A percentile compares a stretch with the other conserved stretches of the same genome.
phyloP scores from a whole-genome alignment of 2,113 vertebrate genomes.

The Ia io region DNA sequence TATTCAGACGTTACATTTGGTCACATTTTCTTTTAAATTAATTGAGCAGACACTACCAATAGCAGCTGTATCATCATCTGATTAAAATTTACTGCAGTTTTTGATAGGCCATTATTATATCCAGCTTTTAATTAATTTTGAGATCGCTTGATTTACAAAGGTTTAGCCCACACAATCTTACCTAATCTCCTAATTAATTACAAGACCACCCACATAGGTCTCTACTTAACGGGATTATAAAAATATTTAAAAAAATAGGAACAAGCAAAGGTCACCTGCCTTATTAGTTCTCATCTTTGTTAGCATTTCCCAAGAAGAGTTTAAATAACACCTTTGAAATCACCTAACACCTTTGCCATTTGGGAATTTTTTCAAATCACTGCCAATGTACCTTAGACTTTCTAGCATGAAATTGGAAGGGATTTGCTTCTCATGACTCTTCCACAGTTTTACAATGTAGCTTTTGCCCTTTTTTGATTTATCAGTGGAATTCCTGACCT shows the following conservation, averaged over 20 bases:
- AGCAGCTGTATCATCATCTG: not conserved
- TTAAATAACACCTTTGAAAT: not conserved
- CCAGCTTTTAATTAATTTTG: slow-evolving; percentile 43
- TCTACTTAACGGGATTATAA: not conserved
- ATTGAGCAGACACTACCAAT: slow-evolving; percentile 10
- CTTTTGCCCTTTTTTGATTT: not conserved
- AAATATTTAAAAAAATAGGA: not conserved
- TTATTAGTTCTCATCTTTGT: not conserved
- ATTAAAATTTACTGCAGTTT: not conserved
- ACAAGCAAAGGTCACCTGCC: not conserved
- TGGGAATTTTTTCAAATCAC: not conserved
- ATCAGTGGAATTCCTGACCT: slow-evolving; percentile 9
- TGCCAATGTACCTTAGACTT: not conserved
- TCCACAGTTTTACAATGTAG: not conserved
- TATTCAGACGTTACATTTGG: rapidly evolving
- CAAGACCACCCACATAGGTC: not conserved
- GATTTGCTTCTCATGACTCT: not conserved
- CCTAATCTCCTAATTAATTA: not conserved
- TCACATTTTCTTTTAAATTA: not conserved
- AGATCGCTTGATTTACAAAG: not conserved
- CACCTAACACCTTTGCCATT: not conserved
- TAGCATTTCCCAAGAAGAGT: not conserved
- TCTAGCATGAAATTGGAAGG: not conserved
- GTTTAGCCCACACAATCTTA: not conserved
- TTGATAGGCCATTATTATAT: not conserved